Percentiles rank a stretch among this genome's conserved stretches.
Evolutionary conservation across 2,888 invertebrate species (phyloP).

Genomic region (Creontiades dilutus): DNA sequence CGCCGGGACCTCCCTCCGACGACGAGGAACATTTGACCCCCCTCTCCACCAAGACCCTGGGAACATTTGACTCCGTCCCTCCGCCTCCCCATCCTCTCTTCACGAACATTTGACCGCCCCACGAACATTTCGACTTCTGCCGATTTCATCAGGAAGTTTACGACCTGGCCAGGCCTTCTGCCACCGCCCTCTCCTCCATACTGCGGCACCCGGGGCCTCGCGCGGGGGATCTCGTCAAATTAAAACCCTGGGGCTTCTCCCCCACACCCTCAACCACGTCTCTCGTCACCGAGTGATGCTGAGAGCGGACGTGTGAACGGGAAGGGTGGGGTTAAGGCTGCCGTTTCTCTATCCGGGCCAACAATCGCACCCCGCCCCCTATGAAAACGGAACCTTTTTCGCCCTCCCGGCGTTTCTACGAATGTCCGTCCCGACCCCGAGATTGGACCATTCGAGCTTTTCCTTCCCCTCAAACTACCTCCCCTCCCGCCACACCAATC

Average conservation of each 20-base stretch:
- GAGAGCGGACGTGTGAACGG: background rate
- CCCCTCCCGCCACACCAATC: background rate
- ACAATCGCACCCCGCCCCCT: background rate
- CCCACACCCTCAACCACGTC: background rate
- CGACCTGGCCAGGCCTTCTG: conserved; percentile 42
- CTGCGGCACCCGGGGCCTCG: background rate
- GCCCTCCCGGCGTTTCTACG: background rate
- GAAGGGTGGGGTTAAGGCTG: background rate
- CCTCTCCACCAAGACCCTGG: background rate
- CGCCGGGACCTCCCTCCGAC: background rate
- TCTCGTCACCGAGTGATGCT: background rate
- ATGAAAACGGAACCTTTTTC: conserved; percentile 31
- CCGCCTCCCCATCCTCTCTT: background rate
- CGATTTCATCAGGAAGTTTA: conserved; percentile 63
- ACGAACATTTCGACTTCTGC: conserved; percentile 4
- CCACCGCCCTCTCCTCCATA: background rate
- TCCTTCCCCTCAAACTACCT: background rate
- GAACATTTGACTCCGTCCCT: background rate
- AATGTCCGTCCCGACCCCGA: background rate
- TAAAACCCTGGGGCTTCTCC: background rate
- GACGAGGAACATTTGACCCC: background rate
- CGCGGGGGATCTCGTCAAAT: background rate
- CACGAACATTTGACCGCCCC: background rate
- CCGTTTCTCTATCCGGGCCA: conserved; percentile 2
- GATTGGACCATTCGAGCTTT: conserved; percentile 3